phyloP scores from a whole-genome alignment of 2,113 vertebrate species.

The Chamaea fasciata region DNA sequence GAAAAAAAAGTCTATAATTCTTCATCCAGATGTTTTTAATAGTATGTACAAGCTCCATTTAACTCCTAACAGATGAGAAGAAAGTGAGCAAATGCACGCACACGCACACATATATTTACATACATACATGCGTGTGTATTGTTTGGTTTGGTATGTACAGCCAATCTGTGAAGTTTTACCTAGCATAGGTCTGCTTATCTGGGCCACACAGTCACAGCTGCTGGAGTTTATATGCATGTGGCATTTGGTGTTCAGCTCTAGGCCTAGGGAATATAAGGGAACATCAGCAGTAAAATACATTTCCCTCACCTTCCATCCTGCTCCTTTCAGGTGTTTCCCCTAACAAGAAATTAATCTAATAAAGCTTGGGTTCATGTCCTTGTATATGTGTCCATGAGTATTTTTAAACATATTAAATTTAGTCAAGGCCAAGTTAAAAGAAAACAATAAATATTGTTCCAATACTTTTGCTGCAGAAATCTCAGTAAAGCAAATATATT shows the following conservation, averaged over 20 bases:
- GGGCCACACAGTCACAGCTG: not conserved
- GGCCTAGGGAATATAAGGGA: not conserved
- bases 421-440: not conserved
- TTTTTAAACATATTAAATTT: not conserved
- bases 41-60: not conserved
- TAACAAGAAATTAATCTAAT: not conserved
- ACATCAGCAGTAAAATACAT: not conserved
- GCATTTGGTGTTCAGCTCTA: not conserved
- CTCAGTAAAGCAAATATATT: not conserved
- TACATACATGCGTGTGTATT: not conserved
- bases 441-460: not conserved
- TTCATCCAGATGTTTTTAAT: not conserved
- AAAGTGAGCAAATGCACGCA: not conserved
- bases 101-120: accelerated
- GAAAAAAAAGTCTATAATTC: not conserved
- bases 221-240: not conserved
- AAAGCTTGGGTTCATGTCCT: not conserved
- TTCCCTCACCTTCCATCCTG: not conserved
- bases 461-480: not conserved
- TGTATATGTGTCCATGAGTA: not conserved
- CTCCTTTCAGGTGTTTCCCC: not conserved
- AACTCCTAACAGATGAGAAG: not conserved
- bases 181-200: not conserved
- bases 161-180: not conserved
- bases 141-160: not conserved